Conservation (phyloP, 2,888 invertebrate genomes). For the Eristalinus sepulchralis region DNA sequence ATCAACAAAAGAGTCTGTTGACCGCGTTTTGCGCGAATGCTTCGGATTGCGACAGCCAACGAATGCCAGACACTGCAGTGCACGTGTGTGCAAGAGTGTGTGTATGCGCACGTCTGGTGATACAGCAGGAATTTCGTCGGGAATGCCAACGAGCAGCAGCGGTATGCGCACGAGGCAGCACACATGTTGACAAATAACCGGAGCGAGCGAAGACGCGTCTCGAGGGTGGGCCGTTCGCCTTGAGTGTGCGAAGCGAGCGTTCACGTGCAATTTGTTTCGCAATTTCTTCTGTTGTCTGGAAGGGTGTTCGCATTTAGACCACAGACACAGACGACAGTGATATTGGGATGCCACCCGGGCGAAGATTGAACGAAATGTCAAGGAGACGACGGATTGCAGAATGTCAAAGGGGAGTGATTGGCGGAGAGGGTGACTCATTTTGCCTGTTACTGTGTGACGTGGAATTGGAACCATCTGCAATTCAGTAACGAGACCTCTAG, state of each 20-base stretch:
- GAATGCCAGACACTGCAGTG: constrained; percentile 27
- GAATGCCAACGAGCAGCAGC: not conserved
- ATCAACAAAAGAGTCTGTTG: constrained; percentile 25
- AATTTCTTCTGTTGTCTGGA: not conserved
- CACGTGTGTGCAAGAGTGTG: not conserved
- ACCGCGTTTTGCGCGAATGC: constrained; percentile 32
- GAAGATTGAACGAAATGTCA: not conserved
- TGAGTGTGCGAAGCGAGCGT: not conserved
- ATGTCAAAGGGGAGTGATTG: not conserved
- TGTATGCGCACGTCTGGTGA: not conserved
- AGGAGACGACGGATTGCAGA: too few relatives aligned
- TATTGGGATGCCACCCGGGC: not conserved
- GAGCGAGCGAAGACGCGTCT: not conserved
- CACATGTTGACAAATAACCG: constrained; percentile 32
- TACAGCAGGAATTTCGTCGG: not conserved
- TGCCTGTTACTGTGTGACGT: too few relatives aligned
- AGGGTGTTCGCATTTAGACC: not conserved
- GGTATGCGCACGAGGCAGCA: not conserved
- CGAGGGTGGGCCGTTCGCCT: not conserved
- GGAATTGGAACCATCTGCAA: not conserved
- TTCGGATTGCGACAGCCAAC: constrained; percentile 17
- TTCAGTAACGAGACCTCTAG: not conserved
- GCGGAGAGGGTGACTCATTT: not conserved
- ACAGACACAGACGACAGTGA: not conserved
- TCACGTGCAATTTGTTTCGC: not conserved